A percentile compares a stretch with the other conserved stretches of the same genome.
These are phyloP conservation scores for Drosophila navojoa DNA, from an alignment of 1,140 invertebrate species.

Conservation along the genomic window DNA sequence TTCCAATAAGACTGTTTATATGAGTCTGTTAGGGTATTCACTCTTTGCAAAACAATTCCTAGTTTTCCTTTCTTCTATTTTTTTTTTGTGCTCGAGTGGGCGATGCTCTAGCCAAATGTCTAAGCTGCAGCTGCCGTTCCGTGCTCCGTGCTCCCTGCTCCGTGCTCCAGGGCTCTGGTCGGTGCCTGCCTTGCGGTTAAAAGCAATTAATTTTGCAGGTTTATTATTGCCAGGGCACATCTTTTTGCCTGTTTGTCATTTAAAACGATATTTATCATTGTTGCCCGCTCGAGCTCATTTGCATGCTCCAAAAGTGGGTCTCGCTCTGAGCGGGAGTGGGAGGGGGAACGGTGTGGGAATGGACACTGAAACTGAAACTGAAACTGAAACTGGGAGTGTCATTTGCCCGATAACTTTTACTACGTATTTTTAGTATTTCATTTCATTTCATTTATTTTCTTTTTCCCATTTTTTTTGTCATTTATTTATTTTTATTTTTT, in stretches of 20 bases:
- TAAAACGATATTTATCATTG: slow-evolving; percentile 76
- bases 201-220: slow-evolving; percentile 73
- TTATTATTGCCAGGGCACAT: slow-evolving; percentile 62
- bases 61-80: too few relatives aligned
- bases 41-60: too few relatives aligned
- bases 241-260: slow-evolving; percentile 65
- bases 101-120: too few relatives aligned
- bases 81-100: too few relatives aligned
- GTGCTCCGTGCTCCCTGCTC: background rate
- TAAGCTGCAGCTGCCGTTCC: too few relatives aligned
- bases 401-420: slow-evolving; percentile 67
- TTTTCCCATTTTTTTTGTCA: slow-evolving; percentile 15
- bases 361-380: slow-evolving; percentile 5
- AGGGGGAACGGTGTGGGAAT: slow-evolving; percentile 11
- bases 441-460: slow-evolving; percentile 24
- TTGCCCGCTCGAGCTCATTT: slow-evolving; percentile 45
- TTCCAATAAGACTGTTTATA: too few relatives aligned
- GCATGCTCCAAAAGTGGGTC: slow-evolving; percentile 25
- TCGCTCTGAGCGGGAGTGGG: background rate
- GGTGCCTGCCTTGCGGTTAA: slow-evolving; percentile 40
- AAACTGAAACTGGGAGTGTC: slow-evolving; percentile 51
- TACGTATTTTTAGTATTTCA: slow-evolving; percentile 44
- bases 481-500: slow-evolving; percentile 23
- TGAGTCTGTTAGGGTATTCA: too few relatives aligned
- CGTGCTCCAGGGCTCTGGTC: background rate